Conservation (phyloP, 2,797 vertebrate species). For the Cossypha caffra region DNA sequence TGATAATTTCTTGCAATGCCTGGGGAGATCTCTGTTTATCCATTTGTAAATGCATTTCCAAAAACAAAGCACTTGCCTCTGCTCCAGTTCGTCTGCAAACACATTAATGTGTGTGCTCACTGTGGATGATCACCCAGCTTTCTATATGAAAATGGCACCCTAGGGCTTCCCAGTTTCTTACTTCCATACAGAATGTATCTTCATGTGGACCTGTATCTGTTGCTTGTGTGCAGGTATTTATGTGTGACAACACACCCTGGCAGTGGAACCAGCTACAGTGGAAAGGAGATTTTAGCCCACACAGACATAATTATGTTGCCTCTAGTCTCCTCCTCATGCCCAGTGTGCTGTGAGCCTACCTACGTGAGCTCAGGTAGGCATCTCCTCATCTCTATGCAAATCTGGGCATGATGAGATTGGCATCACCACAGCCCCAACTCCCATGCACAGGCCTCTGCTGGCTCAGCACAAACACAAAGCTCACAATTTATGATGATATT, state of each 20-base stretch:
- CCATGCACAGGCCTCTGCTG: neutral
- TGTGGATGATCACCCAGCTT: neutral
- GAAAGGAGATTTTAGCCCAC: neutral
- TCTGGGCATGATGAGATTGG: neutral
- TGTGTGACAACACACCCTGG: neutral
- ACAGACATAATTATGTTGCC: neutral
- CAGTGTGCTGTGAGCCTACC: neutral
- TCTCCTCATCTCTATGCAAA: neutral
- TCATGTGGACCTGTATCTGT: neutral
- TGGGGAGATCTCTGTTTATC: neutral
- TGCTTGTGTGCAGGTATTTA: neutral
- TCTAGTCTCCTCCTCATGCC: neutral
- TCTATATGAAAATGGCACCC: neutral
- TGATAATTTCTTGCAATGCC: neutral
- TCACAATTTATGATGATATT: neutral
- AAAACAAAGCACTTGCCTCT: neutral
- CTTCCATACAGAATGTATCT: neutral
- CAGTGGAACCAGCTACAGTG: neutral
- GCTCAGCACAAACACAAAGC: neutral
- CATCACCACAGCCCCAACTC: neutral
- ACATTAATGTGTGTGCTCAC: accelerated
- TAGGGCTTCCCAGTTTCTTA: neutral
- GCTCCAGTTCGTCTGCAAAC: neutral
- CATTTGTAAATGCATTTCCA: neutral
- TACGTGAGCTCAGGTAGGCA: accelerated